These are phyloP conservation scores for Oxygymnocypris stewartii DNA, from an alignment of 2,113 vertebrate genomes.

Conservation along the genomic window DNA sequence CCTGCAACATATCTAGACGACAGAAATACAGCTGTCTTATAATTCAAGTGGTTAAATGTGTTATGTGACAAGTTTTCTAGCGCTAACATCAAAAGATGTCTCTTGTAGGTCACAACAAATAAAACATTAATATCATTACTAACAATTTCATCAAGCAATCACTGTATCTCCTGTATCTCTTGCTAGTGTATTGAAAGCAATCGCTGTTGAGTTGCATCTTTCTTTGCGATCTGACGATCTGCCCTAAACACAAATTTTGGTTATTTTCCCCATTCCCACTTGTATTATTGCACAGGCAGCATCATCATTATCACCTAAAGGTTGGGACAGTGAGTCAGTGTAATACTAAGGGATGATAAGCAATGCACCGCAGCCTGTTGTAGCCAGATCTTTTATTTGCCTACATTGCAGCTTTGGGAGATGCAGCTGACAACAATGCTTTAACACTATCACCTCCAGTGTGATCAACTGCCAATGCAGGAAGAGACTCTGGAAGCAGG, in stretches of 20 bases:
- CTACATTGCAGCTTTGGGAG: slow-evolving; percentile 34
- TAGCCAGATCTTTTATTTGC: slow-evolving; percentile 18
- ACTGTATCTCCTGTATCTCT: not conserved
- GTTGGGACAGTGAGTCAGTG: slow-evolving; percentile 29
- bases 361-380: slow-evolving; percentile 19
- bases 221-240: not conserved
- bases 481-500: slow-evolving; percentile 24
- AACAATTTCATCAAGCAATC: slow-evolving; percentile 19
- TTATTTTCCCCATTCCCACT: not conserved
- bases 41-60: not conserved
- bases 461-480: slow-evolving; percentile 26
- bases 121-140: slow-evolving; percentile 26
- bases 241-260: not conserved
- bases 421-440: slow-evolving; percentile 35
- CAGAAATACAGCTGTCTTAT: not conserved
- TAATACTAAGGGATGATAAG: not conserved
- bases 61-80: not conserved
- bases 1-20: not conserved
- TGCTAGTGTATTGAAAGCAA: not conserved
- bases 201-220: not conserved
- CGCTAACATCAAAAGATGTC: slow-evolving; percentile 1
- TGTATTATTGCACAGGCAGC: not conserved
- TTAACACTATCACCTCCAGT: slow-evolving; percentile 17
- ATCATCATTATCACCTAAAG: slow-evolving; percentile 30
- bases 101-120: slow-evolving; percentile 1